Conservation (phyloP, 2,888 invertebrate species). For the Creontiades dilutus region DNA sequence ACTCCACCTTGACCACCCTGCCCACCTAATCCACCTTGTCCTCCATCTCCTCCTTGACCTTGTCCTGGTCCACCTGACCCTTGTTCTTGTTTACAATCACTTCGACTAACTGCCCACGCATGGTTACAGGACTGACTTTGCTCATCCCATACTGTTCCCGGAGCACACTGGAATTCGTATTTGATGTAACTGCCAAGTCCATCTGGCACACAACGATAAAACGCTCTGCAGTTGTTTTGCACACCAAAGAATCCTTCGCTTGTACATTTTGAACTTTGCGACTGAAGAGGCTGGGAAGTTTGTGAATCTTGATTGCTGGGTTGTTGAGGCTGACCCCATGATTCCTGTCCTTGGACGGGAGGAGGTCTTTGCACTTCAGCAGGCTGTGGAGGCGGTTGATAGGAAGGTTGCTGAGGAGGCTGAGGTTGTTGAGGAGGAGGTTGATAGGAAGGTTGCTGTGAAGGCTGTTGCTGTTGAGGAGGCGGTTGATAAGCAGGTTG, state of each 20-base stretch:
- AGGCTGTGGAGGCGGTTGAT: constrained; percentile 60
- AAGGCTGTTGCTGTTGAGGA: constrained; percentile 66
- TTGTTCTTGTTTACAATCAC: constrained; percentile 74
- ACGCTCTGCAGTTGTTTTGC: constrained; percentile 78
- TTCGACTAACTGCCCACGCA: constrained; percentile 78
- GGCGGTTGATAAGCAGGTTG: constrained; percentile 53
- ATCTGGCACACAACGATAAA: constrained; percentile 78
- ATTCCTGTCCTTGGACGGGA: constrained; percentile 51
- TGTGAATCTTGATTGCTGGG: constrained; percentile 20
- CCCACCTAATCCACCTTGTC: background rate
- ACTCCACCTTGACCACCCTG: background rate
- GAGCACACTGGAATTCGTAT: constrained; percentile 81
- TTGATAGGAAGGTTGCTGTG: constrained; percentile 68
- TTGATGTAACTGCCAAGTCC: constrained; percentile 78
- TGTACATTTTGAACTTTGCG: constrained; percentile 73
- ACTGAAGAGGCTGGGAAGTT: constrained; percentile 70
- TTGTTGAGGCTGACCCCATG: constrained; percentile 6
- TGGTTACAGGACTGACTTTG: constrained; percentile 81
- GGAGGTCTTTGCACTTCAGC: constrained; percentile 42
- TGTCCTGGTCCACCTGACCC: background rate
- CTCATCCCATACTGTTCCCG: constrained; percentile 82
- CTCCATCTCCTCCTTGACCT: constrained; percentile 3
- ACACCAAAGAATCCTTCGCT: constrained; percentile 76
- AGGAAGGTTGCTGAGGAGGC: constrained; percentile 40
- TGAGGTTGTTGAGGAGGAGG: constrained; percentile 69